These are phyloP conservation scores for Apis laboriosa DNA, from an alignment of 1,140 invertebrate species.

Conservation along the genomic window DNA sequence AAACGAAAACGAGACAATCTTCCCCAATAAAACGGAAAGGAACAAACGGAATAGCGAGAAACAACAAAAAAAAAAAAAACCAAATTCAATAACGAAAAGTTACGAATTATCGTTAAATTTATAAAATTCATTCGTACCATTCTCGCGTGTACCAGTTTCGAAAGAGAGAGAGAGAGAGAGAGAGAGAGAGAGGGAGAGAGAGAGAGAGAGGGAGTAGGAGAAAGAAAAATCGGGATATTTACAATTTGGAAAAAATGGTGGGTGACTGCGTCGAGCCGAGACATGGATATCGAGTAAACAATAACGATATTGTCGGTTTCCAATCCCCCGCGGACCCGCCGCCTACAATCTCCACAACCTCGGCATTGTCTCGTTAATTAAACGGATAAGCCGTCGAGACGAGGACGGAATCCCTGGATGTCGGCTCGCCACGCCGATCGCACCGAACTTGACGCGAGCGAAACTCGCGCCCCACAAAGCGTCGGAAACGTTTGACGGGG, in stretches of 20 bases:
- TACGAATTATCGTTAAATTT: no score
- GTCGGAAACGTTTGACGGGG: constrained; percentile 73
- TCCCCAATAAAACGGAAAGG: no score
- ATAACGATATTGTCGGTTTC: constrained; percentile 72
- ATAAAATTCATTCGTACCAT: no score
- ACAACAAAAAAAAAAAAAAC: no score
- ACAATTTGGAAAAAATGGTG: no score
- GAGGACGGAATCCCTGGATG: constrained; percentile 17
- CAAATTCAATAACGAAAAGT: no score
- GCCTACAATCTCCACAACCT: constrained; percentile 62
- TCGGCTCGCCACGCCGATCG: constrained; percentile 8
- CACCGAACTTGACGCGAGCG: constrained; percentile 38
- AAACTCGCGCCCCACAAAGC: constrained; percentile 61
- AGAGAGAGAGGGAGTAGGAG: no score
- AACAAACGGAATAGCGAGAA: no score
- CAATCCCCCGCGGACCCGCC: constrained; percentile 55
- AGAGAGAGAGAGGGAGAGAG: no score
- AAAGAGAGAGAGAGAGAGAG: no score
- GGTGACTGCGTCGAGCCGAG: neutral
- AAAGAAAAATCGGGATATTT: neutral
- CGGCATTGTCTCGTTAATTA: constrained; percentile 79
- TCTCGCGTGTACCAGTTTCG: no score
- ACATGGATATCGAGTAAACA: constrained; percentile 54
- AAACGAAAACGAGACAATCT: no score
- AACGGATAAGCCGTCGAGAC: constrained; percentile 77